Evolutionary conservation across 2,797 vertebrate species (phyloP).

Genomic region (Melanotaenia trifasciata): DNA sequence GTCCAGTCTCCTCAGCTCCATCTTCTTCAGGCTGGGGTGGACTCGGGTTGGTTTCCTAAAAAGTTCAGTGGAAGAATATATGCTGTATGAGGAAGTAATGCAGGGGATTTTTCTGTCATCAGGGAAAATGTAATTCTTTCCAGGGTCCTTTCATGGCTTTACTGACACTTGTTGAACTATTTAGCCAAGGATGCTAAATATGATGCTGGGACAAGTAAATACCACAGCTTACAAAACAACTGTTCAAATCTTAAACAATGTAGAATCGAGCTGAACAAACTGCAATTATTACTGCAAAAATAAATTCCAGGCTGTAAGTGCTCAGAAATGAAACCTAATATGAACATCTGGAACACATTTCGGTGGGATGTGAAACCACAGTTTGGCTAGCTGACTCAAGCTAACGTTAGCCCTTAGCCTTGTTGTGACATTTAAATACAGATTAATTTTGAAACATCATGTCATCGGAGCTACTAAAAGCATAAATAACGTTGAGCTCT

Average conservation of each 20-base stretch:
- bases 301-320: constrained; percentile 3
- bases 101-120: not conserved
- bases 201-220: not conserved
- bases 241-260: not conserved
- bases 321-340: constrained; percentile 13
- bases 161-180: not conserved
- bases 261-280: not conserved
- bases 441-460: not conserved
- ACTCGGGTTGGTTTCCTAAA: constrained; percentile 90
- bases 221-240: not conserved
- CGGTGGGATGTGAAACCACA: not conserved
- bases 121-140: not conserved
- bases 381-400: not conserved
- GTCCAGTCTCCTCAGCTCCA: constrained; percentile 80
- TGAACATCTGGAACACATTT: constrained; percentile 59
- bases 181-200: not conserved
- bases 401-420: not conserved
- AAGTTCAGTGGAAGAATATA: not conserved
- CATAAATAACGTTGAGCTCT: not conserved
- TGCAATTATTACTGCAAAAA: not conserved
- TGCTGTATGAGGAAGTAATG: not conserved
- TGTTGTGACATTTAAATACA: not conserved
- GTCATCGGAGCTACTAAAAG: not conserved
- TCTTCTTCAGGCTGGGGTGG: constrained; percentile 88
- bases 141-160: not conserved